These are phyloP conservation scores for Gymnarchus niloticus DNA, from an alignment of 2,113 vertebrate genomes.

Conservation along the genomic window DNA sequence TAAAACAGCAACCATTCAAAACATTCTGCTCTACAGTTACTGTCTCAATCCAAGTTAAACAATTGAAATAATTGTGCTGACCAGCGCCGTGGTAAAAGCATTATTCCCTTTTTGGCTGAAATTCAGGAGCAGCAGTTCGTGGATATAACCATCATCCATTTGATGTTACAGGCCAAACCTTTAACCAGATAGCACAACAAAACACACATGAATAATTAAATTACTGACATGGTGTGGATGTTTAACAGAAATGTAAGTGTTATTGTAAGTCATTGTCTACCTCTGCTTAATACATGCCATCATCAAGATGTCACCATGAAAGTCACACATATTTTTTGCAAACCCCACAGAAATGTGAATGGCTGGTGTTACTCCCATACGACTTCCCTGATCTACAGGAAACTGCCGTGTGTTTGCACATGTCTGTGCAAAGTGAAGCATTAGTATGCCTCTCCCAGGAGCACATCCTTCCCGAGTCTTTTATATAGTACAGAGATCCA, in stretches of 20 bases:
- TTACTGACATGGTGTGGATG: no score
- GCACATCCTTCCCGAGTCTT: background rate
- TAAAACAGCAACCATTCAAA: background rate
- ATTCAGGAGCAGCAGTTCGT: background rate
- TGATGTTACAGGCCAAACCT: no score
- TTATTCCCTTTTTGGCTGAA: background rate
- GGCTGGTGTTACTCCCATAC: background rate
- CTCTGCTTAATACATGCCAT: background rate
- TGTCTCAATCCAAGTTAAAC: no score
- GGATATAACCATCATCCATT: no score
- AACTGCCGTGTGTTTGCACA: background rate
- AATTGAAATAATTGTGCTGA: background rate
- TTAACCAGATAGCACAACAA: no score
- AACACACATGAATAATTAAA: no score
- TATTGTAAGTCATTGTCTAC: background rate
- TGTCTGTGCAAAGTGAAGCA: no score
- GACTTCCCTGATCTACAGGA: background rate
- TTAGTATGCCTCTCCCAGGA: background rate
- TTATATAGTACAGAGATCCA: background rate
- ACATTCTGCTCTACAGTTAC: background rate
- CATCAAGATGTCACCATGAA: background rate
- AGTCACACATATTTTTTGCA: background rate
- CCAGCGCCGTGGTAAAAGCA: no score
- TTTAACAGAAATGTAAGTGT: background rate
- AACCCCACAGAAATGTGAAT: background rate